A percentile compares a stretch with the other conserved stretches of the same genome.
Conservation (phyloP, 2,888 invertebrate species). For the Tetranychus truncatus region DNA sequence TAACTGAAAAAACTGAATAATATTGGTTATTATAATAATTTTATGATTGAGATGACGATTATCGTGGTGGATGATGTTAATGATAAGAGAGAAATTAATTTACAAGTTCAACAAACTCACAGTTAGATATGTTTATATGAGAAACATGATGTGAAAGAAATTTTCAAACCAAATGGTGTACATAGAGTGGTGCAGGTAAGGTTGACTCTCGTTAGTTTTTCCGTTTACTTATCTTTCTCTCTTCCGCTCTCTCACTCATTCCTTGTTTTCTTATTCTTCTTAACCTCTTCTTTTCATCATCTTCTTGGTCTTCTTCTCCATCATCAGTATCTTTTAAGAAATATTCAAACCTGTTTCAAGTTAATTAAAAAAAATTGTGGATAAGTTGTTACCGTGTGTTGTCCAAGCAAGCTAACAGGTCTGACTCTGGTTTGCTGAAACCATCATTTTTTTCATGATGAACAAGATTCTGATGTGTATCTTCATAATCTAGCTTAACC, state of each 20-base stretch:
- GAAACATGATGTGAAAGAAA: background rate
- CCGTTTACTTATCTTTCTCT: background rate
- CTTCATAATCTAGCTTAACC: background rate
- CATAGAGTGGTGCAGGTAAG: background rate
- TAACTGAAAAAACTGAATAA: too few species aligned
- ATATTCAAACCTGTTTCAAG: background rate
- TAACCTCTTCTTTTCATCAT: background rate
- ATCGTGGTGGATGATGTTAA: too few species aligned
- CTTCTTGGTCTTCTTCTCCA: background rate
- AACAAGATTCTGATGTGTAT: background rate
- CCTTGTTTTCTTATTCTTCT: background rate
- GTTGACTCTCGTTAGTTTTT: background rate
- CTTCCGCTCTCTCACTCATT: background rate
- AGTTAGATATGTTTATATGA: background rate
- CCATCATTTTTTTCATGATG: background rate
- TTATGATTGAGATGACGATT: too few species aligned
- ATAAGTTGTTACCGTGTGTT: background rate
- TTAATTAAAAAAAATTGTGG: background rate
- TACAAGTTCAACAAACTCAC: background rate
- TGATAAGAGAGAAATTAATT: background rate
- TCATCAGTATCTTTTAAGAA: background rate
- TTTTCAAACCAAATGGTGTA: background rate
- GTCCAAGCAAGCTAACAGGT: background rate
- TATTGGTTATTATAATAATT: too few species aligned
- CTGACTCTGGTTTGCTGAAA: background rate